Base-by-base conservation (phyloP, 2,113 vertebrate species). In the Actenoides lindsayi region DNA sequence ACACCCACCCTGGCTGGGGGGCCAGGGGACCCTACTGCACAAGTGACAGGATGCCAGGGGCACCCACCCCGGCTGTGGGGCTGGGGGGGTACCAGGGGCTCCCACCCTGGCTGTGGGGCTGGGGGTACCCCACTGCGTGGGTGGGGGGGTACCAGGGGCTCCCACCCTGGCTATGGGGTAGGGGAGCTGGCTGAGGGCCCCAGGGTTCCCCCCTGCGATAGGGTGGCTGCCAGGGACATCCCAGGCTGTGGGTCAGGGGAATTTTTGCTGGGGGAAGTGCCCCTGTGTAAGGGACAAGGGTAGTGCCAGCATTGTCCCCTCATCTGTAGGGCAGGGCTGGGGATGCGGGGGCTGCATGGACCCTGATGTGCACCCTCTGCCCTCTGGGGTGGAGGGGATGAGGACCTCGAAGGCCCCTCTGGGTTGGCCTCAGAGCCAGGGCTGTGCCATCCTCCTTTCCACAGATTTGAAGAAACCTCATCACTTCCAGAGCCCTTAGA, bases 231-330 rank as follows among this genome's bases (percentile, higher is more conserved):
- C 54, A 5, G 27, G 18, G 39, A 11, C 28, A 2, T 4, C 8
- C 33, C 44, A 1, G 81, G 48, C 54, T 56, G 0, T 10, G 74
- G 69, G 54, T 33, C 16, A 14, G 44, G 31, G 64, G 10, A 10
- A 2, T n/a, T 48, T 48, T 33, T 63, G 30, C 42, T 42, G 84
- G n/a, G 17, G 50, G 31, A 73, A 35, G 6, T 4, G 1, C 5
- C 10, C 2, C 7, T 25, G 20, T 25, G 0, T 2, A 11, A 28
- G 42, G 37, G 33, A 4, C 12, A 8, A 8, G 44, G 28, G 16
- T 1, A 37, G 57, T 2, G 11, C 4, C 13, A 15, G 57, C 42
- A 14, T 28, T 44, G 28, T 2, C 42, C 20, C 10, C 14, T 67
- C 28, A 2, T 15, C 18, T 12, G 9, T 13, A n/a, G 84, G 75